Evolutionary conservation across 2,113 vertebrate species (phyloP), one percentile per base, ranked within the genome.

Genomic region (Mystacornis crossleyi): DNA sequence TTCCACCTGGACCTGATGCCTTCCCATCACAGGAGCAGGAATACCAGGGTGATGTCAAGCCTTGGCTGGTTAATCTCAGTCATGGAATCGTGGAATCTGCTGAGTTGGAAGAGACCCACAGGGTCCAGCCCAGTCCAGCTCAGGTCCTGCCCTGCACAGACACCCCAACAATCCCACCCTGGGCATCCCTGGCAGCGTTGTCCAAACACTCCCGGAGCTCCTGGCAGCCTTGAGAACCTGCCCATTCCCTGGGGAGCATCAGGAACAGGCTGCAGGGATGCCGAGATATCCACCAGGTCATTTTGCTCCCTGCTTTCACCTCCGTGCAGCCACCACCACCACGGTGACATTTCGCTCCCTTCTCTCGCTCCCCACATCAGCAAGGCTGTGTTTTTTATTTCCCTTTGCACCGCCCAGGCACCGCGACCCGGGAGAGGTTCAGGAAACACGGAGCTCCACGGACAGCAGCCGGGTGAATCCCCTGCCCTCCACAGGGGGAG

Each of bases 401-500:
- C 18, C 1, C 0, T 61, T 31, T 31, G 4, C 12, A 8, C 53
- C 57, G 28, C 48, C 0, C 0, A 94, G 86, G 45, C 86, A 72
- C 54, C 3, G 62, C 80, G 93, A 92, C 93, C 86, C 13, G 6
- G 57, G 62, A 29, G 40, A 64, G 31, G 28, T 31, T 67, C 0
- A 0, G 28, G 50, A 50, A 81, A 26, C 19, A 5, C 0, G 1
- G 66, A 77, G 36, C 24, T 60, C 36, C 31, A 1, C 57, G 91
- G 83, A 53, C 12, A 70, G 7, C 14, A 70, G 62, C 48, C 36
- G 61, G 45, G 28, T 48, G 31, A 48, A 81, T 80, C 77, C 45
- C 45, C 45, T 4, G 0, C 25, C 13, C 25, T 65, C 54, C 62
- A 18, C 2, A 0, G 11, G 3, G 18, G 31, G 40, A 28, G 62